These are phyloP conservation scores for Siderastrea siderea DNA, from an alignment of 92 coral and sea anemone species.

Conservation along the genomic window DNA sequence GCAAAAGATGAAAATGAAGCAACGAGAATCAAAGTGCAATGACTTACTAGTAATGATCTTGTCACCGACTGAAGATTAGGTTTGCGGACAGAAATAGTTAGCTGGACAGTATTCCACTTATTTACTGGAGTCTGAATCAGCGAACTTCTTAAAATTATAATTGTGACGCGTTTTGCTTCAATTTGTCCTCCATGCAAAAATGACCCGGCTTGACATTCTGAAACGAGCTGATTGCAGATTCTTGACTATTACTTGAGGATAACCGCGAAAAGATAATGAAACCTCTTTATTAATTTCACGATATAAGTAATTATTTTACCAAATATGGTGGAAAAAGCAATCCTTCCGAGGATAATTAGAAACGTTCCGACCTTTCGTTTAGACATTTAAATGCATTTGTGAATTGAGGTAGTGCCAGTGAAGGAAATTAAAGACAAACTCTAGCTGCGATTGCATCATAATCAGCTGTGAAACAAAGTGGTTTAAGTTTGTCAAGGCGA, in stretches of 20 bases:
- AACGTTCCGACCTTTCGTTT: neutral
- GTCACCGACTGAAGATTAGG: neutral
- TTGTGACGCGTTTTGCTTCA: too few species aligned
- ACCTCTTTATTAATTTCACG: neutral
- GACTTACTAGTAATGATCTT: neutral
- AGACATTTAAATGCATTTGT: neutral
- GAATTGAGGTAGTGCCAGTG: neutral
- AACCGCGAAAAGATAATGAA: too few species aligned
- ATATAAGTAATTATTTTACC: neutral
- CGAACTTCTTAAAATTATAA: too few species aligned
- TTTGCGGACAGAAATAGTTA: too few species aligned
- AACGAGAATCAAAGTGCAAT: neutral
- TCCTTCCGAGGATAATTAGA: too few species aligned
- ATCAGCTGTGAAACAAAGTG: slow-evolving; percentile 6
- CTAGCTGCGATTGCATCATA: neutral
- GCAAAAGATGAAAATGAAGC: neutral
- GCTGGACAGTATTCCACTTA: too few species aligned
- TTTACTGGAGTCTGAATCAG: too few species aligned
- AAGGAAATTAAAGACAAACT: slow-evolving; percentile 21
- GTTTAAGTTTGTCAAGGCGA: slow-evolving; percentile 10
- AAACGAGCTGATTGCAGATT: too few species aligned
- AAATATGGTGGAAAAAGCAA: too few species aligned
- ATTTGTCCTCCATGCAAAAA: too few species aligned
- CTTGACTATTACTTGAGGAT: too few species aligned
- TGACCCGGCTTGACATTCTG: too few species aligned